These are phyloP conservation scores for Malacosoma neustria DNA, from an alignment of 2,888 invertebrate genomes.

Conservation along the genomic window DNA sequence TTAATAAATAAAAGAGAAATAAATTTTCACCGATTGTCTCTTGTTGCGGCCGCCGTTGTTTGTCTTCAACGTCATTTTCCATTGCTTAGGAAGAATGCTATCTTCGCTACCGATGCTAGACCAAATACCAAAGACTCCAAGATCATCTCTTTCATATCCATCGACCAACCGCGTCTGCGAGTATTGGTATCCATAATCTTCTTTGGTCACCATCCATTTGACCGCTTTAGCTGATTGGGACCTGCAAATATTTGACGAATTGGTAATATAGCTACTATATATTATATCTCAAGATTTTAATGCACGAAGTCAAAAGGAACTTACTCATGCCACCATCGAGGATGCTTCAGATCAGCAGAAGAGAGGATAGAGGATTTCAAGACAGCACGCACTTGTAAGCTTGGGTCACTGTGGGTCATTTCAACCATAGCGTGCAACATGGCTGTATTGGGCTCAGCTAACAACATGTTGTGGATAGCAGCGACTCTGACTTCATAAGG, in stretches of 20 bases:
- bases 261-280: neutral
- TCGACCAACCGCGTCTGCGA: conserved; percentile 59
- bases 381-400: conserved; percentile 78
- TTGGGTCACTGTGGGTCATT: conserved; percentile 78
- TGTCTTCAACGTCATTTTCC: conserved; percentile 31
- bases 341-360: conserved; percentile 62
- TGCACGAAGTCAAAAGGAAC: no score
- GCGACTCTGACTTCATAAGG: conserved; percentile 78
- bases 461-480: conserved; percentile 77
- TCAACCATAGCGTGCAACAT: conserved; percentile 83
- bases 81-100: conserved; percentile 62
- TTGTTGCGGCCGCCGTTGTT: conserved; percentile 39
- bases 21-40: conserved; percentile 29
- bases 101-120: conserved; percentile 74
- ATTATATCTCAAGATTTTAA: no score
- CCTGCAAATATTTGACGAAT: no score
- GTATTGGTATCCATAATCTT: conserved; percentile 64
- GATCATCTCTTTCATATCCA: conserved; percentile 39
- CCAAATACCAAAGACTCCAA: conserved; percentile 45
- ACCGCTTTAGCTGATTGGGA: conserved; percentile 62
- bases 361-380: conserved; percentile 77
- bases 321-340: conserved; percentile 65
- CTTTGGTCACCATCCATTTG: conserved; percentile 55
- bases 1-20: no score
- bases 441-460: conserved; percentile 71